Percentiles rank a stretch among this genome's conserved stretches.
Conservation (phyloP, 2,888 invertebrate genomes). For the Dugesia japonica region DNA sequence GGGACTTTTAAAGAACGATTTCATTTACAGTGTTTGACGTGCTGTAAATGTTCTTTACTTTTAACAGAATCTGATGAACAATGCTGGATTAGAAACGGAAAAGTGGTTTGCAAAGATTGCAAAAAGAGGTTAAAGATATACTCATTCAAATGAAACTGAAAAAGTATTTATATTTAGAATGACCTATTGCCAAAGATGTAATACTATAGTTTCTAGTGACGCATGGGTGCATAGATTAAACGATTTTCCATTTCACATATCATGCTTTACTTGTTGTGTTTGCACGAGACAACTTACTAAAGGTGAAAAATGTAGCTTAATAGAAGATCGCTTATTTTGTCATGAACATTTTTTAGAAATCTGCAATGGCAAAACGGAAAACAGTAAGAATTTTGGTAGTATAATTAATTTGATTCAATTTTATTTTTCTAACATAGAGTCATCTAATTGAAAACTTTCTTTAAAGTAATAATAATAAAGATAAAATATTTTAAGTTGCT, state of each 20-base stretch:
- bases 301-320: constrained; percentile 34
- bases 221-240: constrained; percentile 35
- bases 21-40: constrained; percentile 26
- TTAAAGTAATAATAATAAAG: too few relatives aligned
- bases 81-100: constrained; percentile 25
- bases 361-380: constrained; percentile 31
- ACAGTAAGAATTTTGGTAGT: constrained; percentile 28
- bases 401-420: too few relatives aligned
- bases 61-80: constrained; percentile 26
- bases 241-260: constrained; percentile 33
- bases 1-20: constrained; percentile 21
- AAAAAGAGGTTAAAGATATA: constrained; percentile 4
- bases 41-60: constrained; percentile 21
- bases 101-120: constrained; percentile 21
- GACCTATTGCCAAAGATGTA: constrained; percentile 33
- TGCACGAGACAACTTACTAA: constrained; percentile 33
- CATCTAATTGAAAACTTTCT: too few relatives aligned
- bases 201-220: constrained; percentile 29
- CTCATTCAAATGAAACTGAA: neutral
- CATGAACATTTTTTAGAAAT: constrained; percentile 32
- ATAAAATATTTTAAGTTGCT: too few relatives aligned
- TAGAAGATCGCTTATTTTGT: constrained; percentile 32
- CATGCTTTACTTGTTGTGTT: constrained; percentile 33
- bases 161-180: neutral
- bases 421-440: too few relatives aligned